Base-by-base conservation (phyloP, 2,888 invertebrate species). In the Euplagia quadripunctaria region DNA sequence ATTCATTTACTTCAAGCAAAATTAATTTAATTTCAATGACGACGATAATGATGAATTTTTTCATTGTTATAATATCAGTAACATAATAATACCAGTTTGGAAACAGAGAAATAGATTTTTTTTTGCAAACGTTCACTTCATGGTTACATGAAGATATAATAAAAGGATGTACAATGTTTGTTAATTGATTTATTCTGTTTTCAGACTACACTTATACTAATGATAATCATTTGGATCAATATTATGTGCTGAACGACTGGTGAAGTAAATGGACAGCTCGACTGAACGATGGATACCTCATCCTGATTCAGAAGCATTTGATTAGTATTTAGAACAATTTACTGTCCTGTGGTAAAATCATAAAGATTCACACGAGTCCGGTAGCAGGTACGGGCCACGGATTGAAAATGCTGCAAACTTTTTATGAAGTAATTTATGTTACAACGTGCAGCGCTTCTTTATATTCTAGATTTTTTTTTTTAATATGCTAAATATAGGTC, bases 191-290 rank as follows among this genome's bases (percentile, higher is more conserved):
- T 1, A 61, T 61, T 61, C 20, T 20, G 4, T 55, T 69, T 69
- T 17, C 46, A 69, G 68, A 46, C 5, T 69, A 69, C 31, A 46
- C 46, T 5, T 69, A 69, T 11, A 46, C 9, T 7, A 46, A 69
- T 69, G 68, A 69, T 16, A 61, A 61, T 31, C 61, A 61, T 31
- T 69, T 69, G 61, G 68, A 69, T 61, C 68, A 68, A 43, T 68
- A 68, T 43, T 68, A 68, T 16, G 68, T 68, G 20, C 2, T 68
- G 9, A 61, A 68, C 20, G 68, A 68, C 46, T 68, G 68, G 68
- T 68, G 46, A 68, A 20, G 68, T 16, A 46, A 6, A 46, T 43
- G 12, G 9, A 52, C 0, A 49, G 7, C 65, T 31, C 3, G 4
- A 20, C 20, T 20, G 20, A 14, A 64, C n/a, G 16, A 43, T 17